phyloP scores from a whole-genome alignment of 2,797 vertebrate species.

The Hydrolagus colliei region DNA sequence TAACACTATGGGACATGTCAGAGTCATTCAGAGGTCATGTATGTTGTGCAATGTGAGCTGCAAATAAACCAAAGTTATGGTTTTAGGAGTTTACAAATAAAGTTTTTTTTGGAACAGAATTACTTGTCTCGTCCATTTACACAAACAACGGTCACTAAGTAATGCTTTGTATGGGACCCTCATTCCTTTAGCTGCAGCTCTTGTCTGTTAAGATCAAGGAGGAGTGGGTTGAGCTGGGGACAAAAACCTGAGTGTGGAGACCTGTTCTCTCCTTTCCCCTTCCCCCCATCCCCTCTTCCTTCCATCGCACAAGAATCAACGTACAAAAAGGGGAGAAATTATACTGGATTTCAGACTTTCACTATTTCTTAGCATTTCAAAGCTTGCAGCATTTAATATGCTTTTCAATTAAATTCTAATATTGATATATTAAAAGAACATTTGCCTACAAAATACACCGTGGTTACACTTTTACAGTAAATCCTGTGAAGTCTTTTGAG shows the following conservation, averaged over 20 bases:
- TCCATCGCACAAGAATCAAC: too few relatives aligned
- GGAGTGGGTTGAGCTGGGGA: background rate
- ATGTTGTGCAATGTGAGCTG: background rate
- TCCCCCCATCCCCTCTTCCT: too few relatives aligned
- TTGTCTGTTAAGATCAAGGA: background rate
- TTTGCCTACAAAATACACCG: too few relatives aligned
- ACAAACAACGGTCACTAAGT: background rate
- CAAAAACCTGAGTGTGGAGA: background rate
- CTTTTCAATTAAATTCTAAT: too few relatives aligned
- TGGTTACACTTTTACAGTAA: too few relatives aligned
- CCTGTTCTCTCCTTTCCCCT: background rate
- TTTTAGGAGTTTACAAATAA: conserved; percentile 6
- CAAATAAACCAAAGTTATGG: background rate
- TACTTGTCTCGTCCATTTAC: background rate
- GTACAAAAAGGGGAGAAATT: too few relatives aligned
- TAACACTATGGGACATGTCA: background rate
- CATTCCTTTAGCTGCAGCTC: background rate
- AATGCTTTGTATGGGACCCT: background rate
- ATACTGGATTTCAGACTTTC: too few relatives aligned
- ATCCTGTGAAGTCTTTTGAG: too few relatives aligned
- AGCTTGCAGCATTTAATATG: too few relatives aligned
- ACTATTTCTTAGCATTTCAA: too few relatives aligned
- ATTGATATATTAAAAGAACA: too few relatives aligned
- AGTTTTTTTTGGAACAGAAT: too few relatives aligned
- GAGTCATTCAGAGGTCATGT: background rate